Evolutionary conservation across 2,888 invertebrate species (phyloP).

Genomic region (Dasysyrphus tricinctus): DNA sequence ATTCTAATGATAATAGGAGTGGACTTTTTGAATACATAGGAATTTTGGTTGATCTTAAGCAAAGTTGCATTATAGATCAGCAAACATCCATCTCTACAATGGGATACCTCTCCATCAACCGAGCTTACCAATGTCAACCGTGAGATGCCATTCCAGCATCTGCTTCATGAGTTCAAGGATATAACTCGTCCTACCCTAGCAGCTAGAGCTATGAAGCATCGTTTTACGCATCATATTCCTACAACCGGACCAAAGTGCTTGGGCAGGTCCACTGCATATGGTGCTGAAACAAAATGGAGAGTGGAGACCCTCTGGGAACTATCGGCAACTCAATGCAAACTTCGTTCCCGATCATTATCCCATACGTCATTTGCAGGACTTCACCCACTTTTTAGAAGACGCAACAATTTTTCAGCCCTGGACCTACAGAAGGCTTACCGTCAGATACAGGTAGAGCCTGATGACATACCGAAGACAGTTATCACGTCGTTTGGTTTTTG

Average conservation of each 20-base stretch:
- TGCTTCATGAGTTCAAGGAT: not conserved
- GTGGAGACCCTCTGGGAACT: not conserved
- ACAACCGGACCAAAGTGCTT: not conserved
- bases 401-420: not conserved
- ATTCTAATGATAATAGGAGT: no score
- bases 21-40: no score
- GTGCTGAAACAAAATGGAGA: not conserved
- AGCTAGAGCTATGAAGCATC: not conserved
- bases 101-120: constrained; percentile 1
- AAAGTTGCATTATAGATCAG: no score
- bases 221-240: no score
- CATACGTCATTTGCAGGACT: not conserved
- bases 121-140: not conserved
- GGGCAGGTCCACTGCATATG: constrained; percentile 1
- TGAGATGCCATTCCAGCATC: not conserved
- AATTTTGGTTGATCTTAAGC: no score
- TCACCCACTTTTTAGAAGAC: constrained; percentile 1
- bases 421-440: constrained; percentile 1
- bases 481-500: not conserved
- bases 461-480: constrained; percentile 13
- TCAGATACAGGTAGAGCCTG: not conserved
- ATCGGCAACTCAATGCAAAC: not conserved
- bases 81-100: no score
- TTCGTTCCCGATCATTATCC: not conserved
- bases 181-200: not conserved